These are phyloP conservation scores for Epinephelus malabaricus DNA, from an alignment of 2,797 vertebrate species.

Conservation along the genomic window DNA sequence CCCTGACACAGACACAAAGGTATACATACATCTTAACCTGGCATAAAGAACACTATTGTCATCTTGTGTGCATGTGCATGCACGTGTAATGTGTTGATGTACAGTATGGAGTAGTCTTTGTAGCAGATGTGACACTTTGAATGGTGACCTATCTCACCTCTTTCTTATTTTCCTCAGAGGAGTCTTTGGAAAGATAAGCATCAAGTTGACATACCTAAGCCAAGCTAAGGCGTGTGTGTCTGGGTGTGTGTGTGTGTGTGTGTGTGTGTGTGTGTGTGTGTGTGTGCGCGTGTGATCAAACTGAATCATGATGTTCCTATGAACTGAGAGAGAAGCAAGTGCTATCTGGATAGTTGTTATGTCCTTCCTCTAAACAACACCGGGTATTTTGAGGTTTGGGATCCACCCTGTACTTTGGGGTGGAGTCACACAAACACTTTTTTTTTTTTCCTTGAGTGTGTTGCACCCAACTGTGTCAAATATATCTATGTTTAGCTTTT, in stretches of 20 bases:
- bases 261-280: conserved; percentile 26
- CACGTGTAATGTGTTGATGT: neutral
- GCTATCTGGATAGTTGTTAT: conserved; percentile 67
- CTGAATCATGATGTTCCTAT: conserved; percentile 30
- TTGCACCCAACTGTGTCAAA: conserved; percentile 57
- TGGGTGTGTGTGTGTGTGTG: conserved; percentile 17
- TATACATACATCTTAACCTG: conserved; percentile 6
- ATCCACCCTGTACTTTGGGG: conserved; percentile 85
- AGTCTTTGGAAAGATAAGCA: conserved; percentile 25
- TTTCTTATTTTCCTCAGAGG: conserved; percentile 25
- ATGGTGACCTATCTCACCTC: neutral
- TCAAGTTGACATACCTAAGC: conserved; percentile 38
- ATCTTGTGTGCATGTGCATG: neutral
- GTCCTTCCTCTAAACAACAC: conserved; percentile 75
- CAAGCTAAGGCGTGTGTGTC: neutral
- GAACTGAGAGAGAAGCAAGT: conserved; percentile 39
- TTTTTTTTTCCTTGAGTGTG: conserved; percentile 42
- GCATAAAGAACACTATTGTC: conserved; percentile 34
- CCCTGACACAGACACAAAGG: conserved; percentile 42
- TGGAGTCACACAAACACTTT: conserved; percentile 75
- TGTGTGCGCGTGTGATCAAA: neutral
- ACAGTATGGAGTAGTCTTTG: conserved; percentile 5
- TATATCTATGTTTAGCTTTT: conserved; percentile 58
- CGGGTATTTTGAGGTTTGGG: conserved; percentile 81
- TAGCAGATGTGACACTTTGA: neutral